Evolutionary conservation across 2,888 invertebrate genomes (phyloP).

Genomic region (Phoenoteleia sp.): DNA sequence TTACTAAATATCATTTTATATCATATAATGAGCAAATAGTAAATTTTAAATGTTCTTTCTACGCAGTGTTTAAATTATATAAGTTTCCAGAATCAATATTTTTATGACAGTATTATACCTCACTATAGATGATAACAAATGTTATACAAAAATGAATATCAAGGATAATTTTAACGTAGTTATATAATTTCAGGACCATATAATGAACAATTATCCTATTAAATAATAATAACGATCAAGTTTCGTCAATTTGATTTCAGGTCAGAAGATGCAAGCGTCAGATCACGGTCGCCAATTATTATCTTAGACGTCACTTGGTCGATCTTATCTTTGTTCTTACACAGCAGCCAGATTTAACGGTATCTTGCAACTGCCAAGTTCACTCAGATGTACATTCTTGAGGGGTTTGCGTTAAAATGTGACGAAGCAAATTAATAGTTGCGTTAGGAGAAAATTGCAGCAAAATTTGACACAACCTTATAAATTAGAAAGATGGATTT

Average conservation of each 20-base stretch:
- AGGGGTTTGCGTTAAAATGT: slow-evolving; percentile 19
- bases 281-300: slow-evolving; percentile 56
- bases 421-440: slow-evolving; percentile 41
- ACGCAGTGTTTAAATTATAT: too few relatives aligned
- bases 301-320: slow-evolving; percentile 32
- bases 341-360: slow-evolving; percentile 66
- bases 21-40: too few relatives aligned
- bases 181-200: not conserved
- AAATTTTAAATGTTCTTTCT: too few relatives aligned
- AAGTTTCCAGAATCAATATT: too few relatives aligned
- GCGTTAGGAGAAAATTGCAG: not conserved
- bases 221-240: slow-evolving; percentile 74
- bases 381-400: slow-evolving; percentile 45
- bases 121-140: too few relatives aligned
- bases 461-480: not conserved
- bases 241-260: slow-evolving; percentile 78
- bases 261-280: slow-evolving; percentile 79
- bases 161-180: too few relatives aligned
- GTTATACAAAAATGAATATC: too few relatives aligned
- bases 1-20: not conserved
- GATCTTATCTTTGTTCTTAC: slow-evolving; percentile 61
- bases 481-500: too few relatives aligned
- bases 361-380: slow-evolving; percentile 61
- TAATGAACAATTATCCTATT: not conserved
- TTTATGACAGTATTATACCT: too few relatives aligned